Base-by-base conservation (phyloP, 2,888 invertebrate species). In the Drosophila paracracens region DNA sequence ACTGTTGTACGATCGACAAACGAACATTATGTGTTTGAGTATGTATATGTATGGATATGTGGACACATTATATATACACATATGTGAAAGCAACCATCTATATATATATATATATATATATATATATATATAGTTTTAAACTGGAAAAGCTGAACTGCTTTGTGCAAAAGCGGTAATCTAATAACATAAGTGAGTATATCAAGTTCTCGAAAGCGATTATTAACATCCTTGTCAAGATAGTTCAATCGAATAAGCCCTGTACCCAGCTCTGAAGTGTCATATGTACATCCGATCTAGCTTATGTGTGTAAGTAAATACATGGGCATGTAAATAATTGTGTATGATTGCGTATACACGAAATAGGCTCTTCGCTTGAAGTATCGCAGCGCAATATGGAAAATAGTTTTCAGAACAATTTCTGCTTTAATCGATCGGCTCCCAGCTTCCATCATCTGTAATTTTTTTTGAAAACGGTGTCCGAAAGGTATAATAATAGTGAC, bases 1-100 rank as follows among this genome's bases (percentile, higher is more conserved):
- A 29, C 31, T 53, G 54, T 29, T 60, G 16, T 36, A 40, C 31
- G 59, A 59, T 27, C 33, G 18, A 43, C 59, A 25, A 8, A 43
- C 38, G 40, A 13, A 33, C 38, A 33, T 21, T 33, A 21, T 13
- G n/a, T 33, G 16, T 10, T 21, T 53, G 21, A 13, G 16, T 35
- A 21, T 35, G 21, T 33, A 29, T 27, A 36, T 36, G 38, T 38
- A 38, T 38, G 35, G 7, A 25, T 31, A n/a, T 38, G 36, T 56
- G n/a, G 36, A 13, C 25, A 35, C 18, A 54, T 36, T 38, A 54
- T 18, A 50, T 50, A 27, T 27, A 25, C 35, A 25, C 35, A 31
- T 31, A 51, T n/a, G 31, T n/a, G n/a, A 27, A 25, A 16, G 46
- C 46, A 46, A 8, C 16, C 16, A 13, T 16, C 2, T 38, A 18